Evolutionary conservation across 2,888 invertebrate genomes (phyloP), one percentile per base, ranked within the genome.

Genomic region (Orthosia gothica): DNA sequence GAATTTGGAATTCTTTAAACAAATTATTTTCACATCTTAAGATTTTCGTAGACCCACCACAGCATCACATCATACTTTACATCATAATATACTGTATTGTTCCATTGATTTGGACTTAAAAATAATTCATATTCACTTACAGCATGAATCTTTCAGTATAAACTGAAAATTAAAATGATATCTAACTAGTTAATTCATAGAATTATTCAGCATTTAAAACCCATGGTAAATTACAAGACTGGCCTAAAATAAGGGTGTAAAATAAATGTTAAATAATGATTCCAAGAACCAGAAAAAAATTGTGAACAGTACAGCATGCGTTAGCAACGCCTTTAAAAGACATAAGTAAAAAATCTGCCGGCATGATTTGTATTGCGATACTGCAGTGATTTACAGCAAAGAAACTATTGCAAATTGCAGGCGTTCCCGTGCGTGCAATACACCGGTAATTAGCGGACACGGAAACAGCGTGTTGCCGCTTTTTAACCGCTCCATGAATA

Each of bases 401-500:
- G 57, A 81, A 78, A 74, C 68, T 62, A 70, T 69, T 59, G 72
- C 49, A 58, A 71, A 59, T 66, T 62, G 75, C 58, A 70, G 71
- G 62, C 67, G 74, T 76, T 76, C 68, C 71, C 54, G 65, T 74
- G 79, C 73, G 79, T 82, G 82, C 66, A 68, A 62, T 68, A 63
- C 73, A 65, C 61, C 57, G 68, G 23, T 72, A 74, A 76, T 81
- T 75, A 77, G 64, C 65, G 67, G 61, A 47, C 70, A 74, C 70
- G 85, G 82, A 83, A 82, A 81, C 79, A 76, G 82, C 63, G 23
- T 62, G 66, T 77, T 79, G 76, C 76, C 64, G 82, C 64, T 84
- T 91, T 91, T 89, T 88, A 79, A 76, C 88, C 81, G 85, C 84
- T 89, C 87, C 88, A 89, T 91, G 89, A 89, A 90, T 90, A 90